Evolutionary conservation across 2,888 invertebrate genomes (phyloP).

Genomic region (Drosophila colorata): DNA sequence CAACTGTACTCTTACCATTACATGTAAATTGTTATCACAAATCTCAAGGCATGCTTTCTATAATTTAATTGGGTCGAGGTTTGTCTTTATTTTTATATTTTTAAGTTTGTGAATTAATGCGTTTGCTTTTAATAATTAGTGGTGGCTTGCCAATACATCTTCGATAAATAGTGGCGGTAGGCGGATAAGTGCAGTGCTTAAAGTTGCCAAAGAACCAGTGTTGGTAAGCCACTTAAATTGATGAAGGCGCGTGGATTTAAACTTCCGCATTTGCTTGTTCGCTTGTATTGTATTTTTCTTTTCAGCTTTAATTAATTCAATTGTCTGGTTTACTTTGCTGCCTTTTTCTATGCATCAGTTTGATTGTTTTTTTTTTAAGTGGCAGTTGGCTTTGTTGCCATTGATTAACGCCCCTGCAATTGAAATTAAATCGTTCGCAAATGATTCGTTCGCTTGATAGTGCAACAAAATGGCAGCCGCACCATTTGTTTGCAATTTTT

Average conservation of each 20-base stretch:
- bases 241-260: conserved; percentile 29
- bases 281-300: not conserved
- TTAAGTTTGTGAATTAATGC: conserved; percentile 18
- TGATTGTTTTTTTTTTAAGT: conserved; percentile 11
- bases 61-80: not conserved
- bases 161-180: conserved; percentile 18
- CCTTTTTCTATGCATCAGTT: conserved; percentile 11
- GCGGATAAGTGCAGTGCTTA: not conserved
- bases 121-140: conserved; percentile 9
- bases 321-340: not conserved
- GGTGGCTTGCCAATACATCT: conserved; percentile 20
- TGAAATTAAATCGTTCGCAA: conserved; percentile 76
- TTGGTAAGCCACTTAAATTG: not conserved
- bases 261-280: not conserved
- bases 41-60: not conserved
- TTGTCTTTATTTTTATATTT: conserved; percentile 1
- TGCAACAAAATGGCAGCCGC: conserved; percentile 19
- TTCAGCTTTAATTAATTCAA: conserved; percentile 11
- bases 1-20: not conserved
- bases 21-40: not conserved
- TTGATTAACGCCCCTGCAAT: conserved; percentile 79
- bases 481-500: conserved; percentile 62
- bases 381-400: conserved; percentile 45
- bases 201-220: conserved; percentile 10
- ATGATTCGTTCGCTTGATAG: conserved; percentile 64